Evolutionary conservation across 2,888 invertebrate species (phyloP), one percentile per base, ranked within the genome.

Genomic region (Drepanosiphum platanoidis): DNA sequence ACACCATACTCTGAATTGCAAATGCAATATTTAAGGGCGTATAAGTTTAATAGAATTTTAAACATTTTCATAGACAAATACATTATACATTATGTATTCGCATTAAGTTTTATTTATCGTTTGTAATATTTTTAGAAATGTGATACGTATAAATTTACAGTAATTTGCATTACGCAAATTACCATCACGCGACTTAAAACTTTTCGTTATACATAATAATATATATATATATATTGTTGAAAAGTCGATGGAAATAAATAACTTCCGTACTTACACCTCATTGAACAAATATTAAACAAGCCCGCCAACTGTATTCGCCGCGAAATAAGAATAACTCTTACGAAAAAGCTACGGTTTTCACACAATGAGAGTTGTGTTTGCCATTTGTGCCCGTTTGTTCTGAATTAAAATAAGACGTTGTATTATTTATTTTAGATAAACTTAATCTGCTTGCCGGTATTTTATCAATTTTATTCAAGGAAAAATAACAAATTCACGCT

Each of bases 161-260:
- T 61, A 61, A 27, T 27, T 61, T 61, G 9, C 61, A 7, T 61
- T 7, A 5, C 61, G 61, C 27, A 27, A 61, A 61, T 27, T 22
- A 61, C 61, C 27, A 27, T 27, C n/a, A 27, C 22, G 27, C 1
- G 61, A 9, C 61, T 61, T 61, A 27, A 61, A 61, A 61, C 61
- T 61, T n/a, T 27, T 18, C 22, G 52, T 52, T 18, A 52, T 18
- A n/a, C n/a, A n/a, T n/a, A n/a, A 11, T 7, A 42, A 11, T 7
- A 42, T 42, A 42, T 11, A 7, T 42, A 42, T 42, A 7, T 27
- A 27, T 27, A 27, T 58, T 27, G 61, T n/a, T 61, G 61, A 58
- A 58, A 58, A 58, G 58, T 27, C 61, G 27, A 61, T 27, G 61
- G 61, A 27, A 61, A 61, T 61, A 61, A 61, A 61, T 61, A 61